Evolutionary conservation across 2,113 vertebrate genomes (phyloP).

Genomic region (Phylloscopus whistleri): DNA sequence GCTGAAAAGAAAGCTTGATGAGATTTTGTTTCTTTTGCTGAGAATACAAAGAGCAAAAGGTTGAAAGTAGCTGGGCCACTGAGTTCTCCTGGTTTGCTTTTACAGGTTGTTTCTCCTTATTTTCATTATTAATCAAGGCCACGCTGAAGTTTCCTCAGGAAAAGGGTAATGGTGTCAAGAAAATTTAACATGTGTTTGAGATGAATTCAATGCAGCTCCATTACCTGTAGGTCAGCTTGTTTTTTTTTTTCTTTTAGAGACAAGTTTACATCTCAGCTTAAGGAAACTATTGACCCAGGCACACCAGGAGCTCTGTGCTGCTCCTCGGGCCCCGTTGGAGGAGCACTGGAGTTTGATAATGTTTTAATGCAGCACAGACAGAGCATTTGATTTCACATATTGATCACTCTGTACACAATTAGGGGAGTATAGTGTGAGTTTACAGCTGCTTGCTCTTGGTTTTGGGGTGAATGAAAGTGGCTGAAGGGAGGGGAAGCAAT

Average conservation of each 20-base stretch:
- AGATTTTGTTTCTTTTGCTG: not conserved
- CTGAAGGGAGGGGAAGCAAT: not conserved
- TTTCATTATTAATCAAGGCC: not conserved
- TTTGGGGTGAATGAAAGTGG: not conserved
- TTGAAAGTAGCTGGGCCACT: not conserved
- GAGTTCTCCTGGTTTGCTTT: not conserved
- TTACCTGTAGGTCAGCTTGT: not conserved
- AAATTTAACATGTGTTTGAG: not conserved
- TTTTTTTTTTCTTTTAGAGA: not conserved
- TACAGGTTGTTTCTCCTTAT: not conserved
- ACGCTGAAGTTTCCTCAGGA: not conserved
- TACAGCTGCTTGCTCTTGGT: not conserved
- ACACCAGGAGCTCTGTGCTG: not conserved
- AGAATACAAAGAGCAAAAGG: not conserved
- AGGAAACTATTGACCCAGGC: not conserved
- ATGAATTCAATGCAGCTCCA: not conserved
- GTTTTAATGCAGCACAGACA: not conserved
- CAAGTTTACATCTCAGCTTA: constrained; percentile 7
- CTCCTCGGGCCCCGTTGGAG: not conserved
- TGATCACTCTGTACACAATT: constrained; percentile 8
- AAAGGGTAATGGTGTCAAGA: constrained; percentile 35
- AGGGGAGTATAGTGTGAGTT: not conserved
- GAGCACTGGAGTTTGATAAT: not conserved
- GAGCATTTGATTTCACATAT: constrained; percentile 9
- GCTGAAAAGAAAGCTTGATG: constrained; percentile 2